phyloP scores from a whole-genome alignment of 2,797 vertebrate genomes.

The Macropus fuliginosus region DNA sequence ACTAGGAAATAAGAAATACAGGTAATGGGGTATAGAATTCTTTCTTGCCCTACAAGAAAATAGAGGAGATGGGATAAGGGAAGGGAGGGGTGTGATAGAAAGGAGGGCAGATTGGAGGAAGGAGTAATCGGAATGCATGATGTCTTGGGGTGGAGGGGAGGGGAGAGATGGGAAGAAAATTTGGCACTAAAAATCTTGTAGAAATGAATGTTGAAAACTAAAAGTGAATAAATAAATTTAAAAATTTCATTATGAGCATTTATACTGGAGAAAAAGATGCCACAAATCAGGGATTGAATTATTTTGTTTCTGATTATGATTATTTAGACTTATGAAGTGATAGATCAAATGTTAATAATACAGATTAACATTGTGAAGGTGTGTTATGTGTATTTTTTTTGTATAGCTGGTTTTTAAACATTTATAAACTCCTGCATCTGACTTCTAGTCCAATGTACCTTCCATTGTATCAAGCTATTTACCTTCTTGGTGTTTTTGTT shows the following conservation, averaged over 20 bases:
- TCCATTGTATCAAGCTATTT: neutral
- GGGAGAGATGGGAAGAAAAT: too few relatives aligned
- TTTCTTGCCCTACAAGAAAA: too few relatives aligned
- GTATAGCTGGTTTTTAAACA: neutral
- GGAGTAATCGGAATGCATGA: too few relatives aligned
- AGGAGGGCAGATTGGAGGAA: too few relatives aligned
- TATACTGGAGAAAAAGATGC: neutral
- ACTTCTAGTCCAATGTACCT: neutral
- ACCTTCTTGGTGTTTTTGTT: slow-evolving; percentile 45
- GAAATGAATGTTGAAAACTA: too few relatives aligned
- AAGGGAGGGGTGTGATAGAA: too few relatives aligned
- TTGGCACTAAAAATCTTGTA: too few relatives aligned
- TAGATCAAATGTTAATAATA: neutral
- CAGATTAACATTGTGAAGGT: neutral
- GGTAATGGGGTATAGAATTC: too few relatives aligned
- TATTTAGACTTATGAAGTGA: neutral
- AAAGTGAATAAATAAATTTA: too few relatives aligned
- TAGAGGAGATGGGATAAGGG: too few relatives aligned
- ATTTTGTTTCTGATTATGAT: neutral
- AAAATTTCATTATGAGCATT: neutral
- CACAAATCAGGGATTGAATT: neutral
- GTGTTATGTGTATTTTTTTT: neutral
- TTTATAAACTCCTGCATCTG: neutral
- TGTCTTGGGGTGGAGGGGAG: too few relatives aligned
- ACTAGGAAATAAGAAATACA: too few relatives aligned